Percentiles rank a stretch among this genome's conserved stretches.
phyloP scores from a whole-genome alignment of 30 jellyfish, hydroid and myxozoan species.

The Cassiopea andromeda region DNA sequence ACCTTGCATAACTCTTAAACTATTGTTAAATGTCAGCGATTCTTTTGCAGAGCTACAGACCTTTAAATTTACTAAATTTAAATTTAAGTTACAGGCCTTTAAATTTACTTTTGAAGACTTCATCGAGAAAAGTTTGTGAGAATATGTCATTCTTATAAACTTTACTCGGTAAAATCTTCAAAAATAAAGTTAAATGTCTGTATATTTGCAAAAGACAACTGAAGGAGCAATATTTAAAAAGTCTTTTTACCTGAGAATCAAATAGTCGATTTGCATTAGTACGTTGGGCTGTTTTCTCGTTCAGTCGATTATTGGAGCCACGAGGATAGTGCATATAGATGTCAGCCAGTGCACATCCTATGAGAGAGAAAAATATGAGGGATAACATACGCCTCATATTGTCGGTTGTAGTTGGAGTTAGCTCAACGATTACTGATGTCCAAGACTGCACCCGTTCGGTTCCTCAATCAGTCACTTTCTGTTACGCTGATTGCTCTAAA shows the following conservation, averaged over 20 bases:
- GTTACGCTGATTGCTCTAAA: neutral
- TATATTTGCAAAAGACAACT: too few species aligned
- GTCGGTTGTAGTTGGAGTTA: neutral
- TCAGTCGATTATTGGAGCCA: constrained; percentile 94
- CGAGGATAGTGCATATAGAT: constrained; percentile 90
- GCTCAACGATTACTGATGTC: neutral
- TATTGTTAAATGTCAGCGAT: too few species aligned
- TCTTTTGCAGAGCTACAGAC: too few species aligned
- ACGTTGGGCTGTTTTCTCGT: constrained; percentile 91
- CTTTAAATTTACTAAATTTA: too few species aligned
- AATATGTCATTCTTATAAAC: too few species aligned
- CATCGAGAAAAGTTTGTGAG: too few species aligned
- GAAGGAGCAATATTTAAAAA: too few species aligned
- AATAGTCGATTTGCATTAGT: constrained; percentile 84
- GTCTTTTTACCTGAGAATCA: constrained; percentile 87
- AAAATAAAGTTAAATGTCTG: too few species aligned
- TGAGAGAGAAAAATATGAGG: constrained; percentile 19
- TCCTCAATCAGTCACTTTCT: neutral
- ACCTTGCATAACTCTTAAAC: too few species aligned
- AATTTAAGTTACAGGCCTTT: too few species aligned
- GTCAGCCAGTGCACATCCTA: constrained; percentile 62
- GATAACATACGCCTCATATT: constrained; percentile 7
- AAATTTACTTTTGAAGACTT: too few species aligned
- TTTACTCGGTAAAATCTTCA: too few species aligned
- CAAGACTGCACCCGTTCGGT: neutral